A percentile compares a stretch with the other conserved stretches of the same genome.
phyloP scores from a whole-genome alignment of 1,140 invertebrate species.

The Coboldia fuscipes region DNA sequence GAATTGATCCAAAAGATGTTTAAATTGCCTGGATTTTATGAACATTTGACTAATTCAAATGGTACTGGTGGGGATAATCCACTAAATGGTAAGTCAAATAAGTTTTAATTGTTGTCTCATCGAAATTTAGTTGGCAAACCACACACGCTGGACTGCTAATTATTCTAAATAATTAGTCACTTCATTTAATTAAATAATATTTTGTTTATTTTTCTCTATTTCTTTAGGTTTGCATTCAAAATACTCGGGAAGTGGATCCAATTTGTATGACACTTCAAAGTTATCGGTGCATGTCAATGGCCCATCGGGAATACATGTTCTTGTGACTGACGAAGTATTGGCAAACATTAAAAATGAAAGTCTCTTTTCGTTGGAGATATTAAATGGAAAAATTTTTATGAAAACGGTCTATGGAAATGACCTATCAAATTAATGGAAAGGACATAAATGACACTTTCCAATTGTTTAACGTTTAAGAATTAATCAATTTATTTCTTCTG shows the following conservation, averaged over 20 bases:
- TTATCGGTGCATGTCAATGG: conserved; percentile 39
- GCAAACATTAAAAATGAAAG: conserved; percentile 39
- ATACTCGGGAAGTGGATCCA: conserved; percentile 20
- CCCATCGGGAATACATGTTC: conserved; percentile 47
- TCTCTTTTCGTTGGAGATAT: conserved; percentile 34
- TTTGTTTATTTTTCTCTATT: neutral
- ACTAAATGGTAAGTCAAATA: neutral
- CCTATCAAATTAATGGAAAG: neutral
- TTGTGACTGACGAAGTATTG: conserved; percentile 52
- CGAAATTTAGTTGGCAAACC: too few relatives aligned
- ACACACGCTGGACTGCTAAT: too few relatives aligned
- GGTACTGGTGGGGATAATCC: neutral
- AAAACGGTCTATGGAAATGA: conserved; percentile 19
- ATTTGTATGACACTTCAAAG: conserved; percentile 22
- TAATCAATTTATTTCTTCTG: too few relatives aligned
- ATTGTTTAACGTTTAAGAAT: too few relatives aligned
- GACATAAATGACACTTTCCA: too few relatives aligned
- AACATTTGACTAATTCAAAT: conserved; percentile 4
- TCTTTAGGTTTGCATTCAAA: conserved; percentile 17
- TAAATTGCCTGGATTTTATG: conserved; percentile 19
- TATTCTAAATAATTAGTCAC: neutral
- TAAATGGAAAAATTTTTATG: conserved; percentile 18
- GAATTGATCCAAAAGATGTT: conserved; percentile 45
- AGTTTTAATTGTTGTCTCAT: neutral
- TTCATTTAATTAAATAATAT: neutral